These are phyloP conservation scores for Camelus bactrianus DNA, from an alignment of 2,113 vertebrate genomes.

Conservation along the genomic window DNA sequence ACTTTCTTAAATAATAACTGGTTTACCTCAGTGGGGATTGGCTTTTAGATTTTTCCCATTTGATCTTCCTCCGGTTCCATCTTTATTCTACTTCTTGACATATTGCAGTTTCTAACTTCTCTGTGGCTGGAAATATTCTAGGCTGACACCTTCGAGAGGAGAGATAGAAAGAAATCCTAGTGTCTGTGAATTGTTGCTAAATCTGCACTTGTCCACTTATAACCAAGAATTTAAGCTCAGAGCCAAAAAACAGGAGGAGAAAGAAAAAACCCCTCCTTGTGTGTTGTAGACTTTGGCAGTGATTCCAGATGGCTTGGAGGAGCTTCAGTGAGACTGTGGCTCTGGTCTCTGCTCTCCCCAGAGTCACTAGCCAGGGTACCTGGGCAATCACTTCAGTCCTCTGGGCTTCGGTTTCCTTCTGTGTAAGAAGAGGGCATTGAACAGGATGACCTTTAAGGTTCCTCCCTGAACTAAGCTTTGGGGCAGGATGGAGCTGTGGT, in stretches of 20 bases:
- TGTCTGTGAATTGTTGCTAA: slow-evolving; percentile 31
- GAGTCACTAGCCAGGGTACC: not conserved
- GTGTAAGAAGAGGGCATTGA: not conserved
- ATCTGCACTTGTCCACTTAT: not conserved
- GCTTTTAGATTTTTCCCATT: not conserved
- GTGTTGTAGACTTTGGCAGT: not conserved
- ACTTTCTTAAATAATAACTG: not conserved
- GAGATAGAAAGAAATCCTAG: not conserved
- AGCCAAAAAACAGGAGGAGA: slow-evolving; percentile 28
- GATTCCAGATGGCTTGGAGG: not conserved
- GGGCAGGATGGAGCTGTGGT: not conserved
- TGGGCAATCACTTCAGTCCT: not conserved
- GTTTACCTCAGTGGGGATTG: not conserved
- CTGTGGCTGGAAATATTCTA: not conserved
- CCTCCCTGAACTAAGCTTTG: not conserved
- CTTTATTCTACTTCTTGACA: not conserved
- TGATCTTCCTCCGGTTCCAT: not conserved
- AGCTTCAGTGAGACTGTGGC: not conserved
- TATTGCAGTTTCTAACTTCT: not conserved
- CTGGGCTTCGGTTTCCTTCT: not conserved
- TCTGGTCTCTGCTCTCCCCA: too few relatives aligned
- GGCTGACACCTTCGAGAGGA: not conserved
- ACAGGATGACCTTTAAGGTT: not conserved
- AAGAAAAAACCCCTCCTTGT: slow-evolving; percentile 29
- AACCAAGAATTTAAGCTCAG: slow-evolving; percentile 38